Conservation (phyloP, 2,888 invertebrate species). For the Prenolepis imparis region DNA sequence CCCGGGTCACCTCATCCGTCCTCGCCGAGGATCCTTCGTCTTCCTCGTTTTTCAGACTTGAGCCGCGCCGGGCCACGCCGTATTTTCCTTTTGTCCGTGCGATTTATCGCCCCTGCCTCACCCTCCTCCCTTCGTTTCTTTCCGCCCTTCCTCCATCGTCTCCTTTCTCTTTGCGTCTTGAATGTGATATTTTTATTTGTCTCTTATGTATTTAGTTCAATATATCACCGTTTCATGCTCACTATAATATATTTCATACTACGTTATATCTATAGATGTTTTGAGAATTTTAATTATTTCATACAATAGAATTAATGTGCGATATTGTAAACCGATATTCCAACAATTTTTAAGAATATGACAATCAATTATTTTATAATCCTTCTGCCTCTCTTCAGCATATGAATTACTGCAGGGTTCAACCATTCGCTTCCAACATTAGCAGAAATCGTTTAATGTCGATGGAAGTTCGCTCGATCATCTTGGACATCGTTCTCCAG, state of each 20-base stretch:
- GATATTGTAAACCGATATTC: too few relatives aligned
- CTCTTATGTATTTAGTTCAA: constrained; percentile 25
- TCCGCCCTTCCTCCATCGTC: constrained; percentile 20
- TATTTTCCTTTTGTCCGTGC: constrained; percentile 62
- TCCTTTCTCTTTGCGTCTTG: neutral
- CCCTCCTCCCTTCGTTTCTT: constrained; percentile 50
- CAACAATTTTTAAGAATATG: neutral
- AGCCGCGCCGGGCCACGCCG: constrained; percentile 53
- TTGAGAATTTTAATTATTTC: neutral
- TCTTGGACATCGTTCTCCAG: constrained; percentile 54
- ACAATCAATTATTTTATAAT: neutral
- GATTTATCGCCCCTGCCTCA: constrained; percentile 63
- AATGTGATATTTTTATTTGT: constrained; percentile 42
- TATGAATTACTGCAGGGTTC: neutral
- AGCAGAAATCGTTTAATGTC: constrained; percentile 21
- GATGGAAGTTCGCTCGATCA: constrained; percentile 15
- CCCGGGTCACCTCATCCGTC: constrained; percentile 83
- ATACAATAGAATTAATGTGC: neutral
- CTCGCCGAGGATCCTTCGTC: constrained; percentile 77
- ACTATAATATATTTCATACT: neutral
- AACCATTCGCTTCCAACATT: neutral
- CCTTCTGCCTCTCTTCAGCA: neutral
- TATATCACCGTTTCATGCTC: neutral
- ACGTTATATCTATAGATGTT: neutral
- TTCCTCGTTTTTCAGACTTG: constrained; percentile 72